These are phyloP conservation scores for Leptarthrus brevirostris DNA, from an alignment of 2,888 invertebrate species.

Conservation along the genomic window DNA sequence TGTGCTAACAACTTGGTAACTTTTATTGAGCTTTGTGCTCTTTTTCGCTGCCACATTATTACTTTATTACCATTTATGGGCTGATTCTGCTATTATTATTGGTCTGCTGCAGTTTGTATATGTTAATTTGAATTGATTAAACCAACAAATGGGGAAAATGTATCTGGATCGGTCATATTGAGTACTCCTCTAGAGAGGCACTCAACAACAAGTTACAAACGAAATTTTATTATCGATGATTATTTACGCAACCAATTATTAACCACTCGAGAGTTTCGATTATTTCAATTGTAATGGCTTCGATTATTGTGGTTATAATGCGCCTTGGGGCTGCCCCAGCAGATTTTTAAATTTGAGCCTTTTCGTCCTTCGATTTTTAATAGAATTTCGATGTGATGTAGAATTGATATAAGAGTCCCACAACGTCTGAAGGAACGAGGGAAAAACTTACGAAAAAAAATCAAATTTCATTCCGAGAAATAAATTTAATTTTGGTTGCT, in stretches of 20 bases:
- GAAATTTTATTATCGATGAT: conserved; percentile 36
- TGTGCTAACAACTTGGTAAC: conserved; percentile 33
- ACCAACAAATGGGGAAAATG: conserved; percentile 35
- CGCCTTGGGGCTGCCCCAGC: too few relatives aligned
- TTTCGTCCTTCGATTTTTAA: too few relatives aligned
- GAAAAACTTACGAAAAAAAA: too few relatives aligned
- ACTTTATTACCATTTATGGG: conserved; percentile 38
- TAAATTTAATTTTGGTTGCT: conserved; percentile 20
- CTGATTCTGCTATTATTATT: conserved; percentile 6
- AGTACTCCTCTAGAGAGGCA: conserved; percentile 1
- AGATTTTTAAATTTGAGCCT: too few relatives aligned
- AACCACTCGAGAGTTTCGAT: conserved; percentile 44
- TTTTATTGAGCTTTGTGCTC: conserved; percentile 42
- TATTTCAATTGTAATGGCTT: conserved; percentile 18
- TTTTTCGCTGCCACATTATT: conserved; percentile 37
- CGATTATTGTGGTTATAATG: neutral
- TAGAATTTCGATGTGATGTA: too few relatives aligned
- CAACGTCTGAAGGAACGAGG: too few relatives aligned
- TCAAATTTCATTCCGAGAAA: too few relatives aligned
- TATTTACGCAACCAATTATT: conserved; percentile 50
- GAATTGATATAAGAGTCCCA: too few relatives aligned
- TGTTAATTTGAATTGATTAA: conserved; percentile 43
- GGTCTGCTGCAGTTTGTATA: conserved; percentile 18
- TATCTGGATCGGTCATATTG: conserved; percentile 23
- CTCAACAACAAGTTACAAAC: conserved; percentile 44